Conservation (phyloP, 2,888 invertebrate species). For the Brachyptera putata region DNA sequence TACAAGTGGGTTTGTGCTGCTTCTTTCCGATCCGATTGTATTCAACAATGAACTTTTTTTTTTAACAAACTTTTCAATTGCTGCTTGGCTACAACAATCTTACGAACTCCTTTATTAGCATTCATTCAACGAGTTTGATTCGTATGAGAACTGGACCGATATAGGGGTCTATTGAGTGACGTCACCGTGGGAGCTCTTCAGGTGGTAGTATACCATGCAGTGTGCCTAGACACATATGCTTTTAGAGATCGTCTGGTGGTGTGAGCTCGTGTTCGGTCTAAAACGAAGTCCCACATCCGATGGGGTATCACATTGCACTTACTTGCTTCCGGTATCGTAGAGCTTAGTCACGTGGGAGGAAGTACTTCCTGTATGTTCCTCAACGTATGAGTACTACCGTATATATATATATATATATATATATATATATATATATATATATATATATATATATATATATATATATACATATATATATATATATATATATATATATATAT, state of each 20-base stretch:
- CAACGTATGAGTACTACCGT: too few relatives aligned
- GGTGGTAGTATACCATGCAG: conserved; percentile 1
- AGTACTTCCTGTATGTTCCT: conserved; percentile 15
- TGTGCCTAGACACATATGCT: too few relatives aligned
- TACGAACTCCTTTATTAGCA: background rate
- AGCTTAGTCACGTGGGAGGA: conserved; percentile 9
- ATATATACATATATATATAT: too few relatives aligned
- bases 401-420: too few relatives aligned
- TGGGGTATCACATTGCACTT: conserved; percentile 4
- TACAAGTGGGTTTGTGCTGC: background rate
- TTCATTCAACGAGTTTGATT: background rate
- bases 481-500: too few relatives aligned
- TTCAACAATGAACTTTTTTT: background rate
- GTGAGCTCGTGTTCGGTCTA: background rate
- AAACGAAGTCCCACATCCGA: conserved; percentile 9
- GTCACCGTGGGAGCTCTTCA: conserved; percentile 10
- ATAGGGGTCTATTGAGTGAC: conserved; percentile 2
- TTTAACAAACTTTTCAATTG: background rate
- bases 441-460: too few relatives aligned
- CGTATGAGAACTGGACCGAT: background rate
- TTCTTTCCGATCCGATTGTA: conserved; percentile 10
- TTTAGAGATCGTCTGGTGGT: background rate
- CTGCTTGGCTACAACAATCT: background rate
- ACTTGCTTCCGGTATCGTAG: too few relatives aligned
- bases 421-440: too few relatives aligned